Evolutionary conservation across 2,797 vertebrate species (phyloP).

Genomic region (Ctenochaetus hawaiiensis): DNA sequence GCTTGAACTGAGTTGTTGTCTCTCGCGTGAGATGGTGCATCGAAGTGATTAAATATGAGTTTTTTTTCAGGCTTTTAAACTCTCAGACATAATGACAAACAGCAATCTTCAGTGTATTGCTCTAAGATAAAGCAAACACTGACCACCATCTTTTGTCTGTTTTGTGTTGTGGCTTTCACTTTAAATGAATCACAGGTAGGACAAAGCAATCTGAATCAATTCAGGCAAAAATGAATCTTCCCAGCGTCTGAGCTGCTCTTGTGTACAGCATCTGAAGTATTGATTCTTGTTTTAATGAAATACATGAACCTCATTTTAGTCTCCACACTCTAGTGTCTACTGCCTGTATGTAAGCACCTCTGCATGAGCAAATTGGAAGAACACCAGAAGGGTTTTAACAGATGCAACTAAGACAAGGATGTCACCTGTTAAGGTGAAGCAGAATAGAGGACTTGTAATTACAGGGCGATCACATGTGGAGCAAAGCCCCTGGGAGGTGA

Average conservation of each 20-base stretch:
- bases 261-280: constrained; percentile 35
- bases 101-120: constrained; percentile 54
- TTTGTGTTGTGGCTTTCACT: constrained; percentile 44
- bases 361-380: constrained; percentile 43
- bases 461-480: constrained; percentile 59
- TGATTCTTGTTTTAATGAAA: constrained; percentile 52
- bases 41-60: constrained; percentile 66
- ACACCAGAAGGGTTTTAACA: constrained; percentile 41
- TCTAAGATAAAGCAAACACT: constrained; percentile 53
- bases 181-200: constrained; percentile 27
- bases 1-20: constrained; percentile 52
- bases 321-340: constrained; percentile 3
- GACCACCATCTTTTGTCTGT: constrained; percentile 56
- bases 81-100: constrained; percentile 62
- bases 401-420: constrained; percentile 34
- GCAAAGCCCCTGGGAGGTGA: constrained; percentile 54
- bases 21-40: constrained; percentile 51
- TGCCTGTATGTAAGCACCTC: constrained; percentile 8
- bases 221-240: constrained; percentile 30
- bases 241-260: constrained; percentile 3
- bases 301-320: constrained; percentile 36
- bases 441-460: constrained; percentile 67
- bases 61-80: constrained; percentile 55
- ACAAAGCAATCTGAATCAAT: constrained; percentile 52
- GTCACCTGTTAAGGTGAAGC: constrained; percentile 62